These are phyloP conservation scores for Empidonax alnorum DNA, from an alignment of 2,113 vertebrate genomes.

Conservation along the genomic window DNA sequence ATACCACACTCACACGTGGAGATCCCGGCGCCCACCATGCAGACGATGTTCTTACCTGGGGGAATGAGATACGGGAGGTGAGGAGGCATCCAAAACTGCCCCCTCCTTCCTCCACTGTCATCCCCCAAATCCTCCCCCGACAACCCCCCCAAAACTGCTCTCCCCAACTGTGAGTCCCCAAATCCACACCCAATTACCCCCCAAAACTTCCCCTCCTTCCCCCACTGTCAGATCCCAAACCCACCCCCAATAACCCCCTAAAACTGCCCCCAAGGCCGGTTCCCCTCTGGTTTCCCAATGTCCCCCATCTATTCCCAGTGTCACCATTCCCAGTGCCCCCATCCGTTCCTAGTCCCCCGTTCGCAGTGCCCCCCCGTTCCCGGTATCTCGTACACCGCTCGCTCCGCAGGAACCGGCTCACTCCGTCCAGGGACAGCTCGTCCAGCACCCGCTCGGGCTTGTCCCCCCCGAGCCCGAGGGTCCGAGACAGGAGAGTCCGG, in stretches of 20 bases:
- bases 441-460: conserved; percentile 84
- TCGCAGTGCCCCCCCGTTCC: background rate
- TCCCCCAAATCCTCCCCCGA: background rate
- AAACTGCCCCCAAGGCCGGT: no score
- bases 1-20: conserved; percentile 81
- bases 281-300: no score
- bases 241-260: background rate
- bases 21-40: conserved; percentile 91
- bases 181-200: no score
- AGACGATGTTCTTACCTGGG: conserved; percentile 88
- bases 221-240: background rate
- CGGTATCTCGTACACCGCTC: conserved; percentile 79
- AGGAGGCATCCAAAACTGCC: no score
- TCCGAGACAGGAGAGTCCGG: conserved; percentile 85
- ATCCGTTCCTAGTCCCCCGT: conserved; percentile 13
- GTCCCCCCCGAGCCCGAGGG: conserved; percentile 80
- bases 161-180: no score
- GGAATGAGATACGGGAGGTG: no score
- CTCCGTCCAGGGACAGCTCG: conserved; percentile 84
- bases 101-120: no score
- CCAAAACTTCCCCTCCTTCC: no score
- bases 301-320: no score
- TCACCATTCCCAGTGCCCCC: no score
- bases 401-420: conserved; percentile 84
- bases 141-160: no score